Percentiles rank a stretch among this genome's conserved stretches.
These are phyloP conservation scores for Apis laboriosa DNA, from an alignment of 1,140 invertebrate genomes.

Conservation along the genomic window DNA sequence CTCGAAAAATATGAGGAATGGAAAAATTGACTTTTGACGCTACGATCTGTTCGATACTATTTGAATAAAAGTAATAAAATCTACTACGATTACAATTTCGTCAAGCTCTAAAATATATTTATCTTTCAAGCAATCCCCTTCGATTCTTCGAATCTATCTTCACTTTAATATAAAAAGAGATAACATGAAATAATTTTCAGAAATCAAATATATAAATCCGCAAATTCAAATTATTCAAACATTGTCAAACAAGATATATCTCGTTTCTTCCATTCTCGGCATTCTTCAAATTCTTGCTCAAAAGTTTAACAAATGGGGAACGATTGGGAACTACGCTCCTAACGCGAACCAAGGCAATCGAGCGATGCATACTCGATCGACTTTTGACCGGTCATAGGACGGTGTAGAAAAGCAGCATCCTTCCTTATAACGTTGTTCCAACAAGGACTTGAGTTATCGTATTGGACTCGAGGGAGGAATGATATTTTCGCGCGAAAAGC, in stretches of 20 bases:
- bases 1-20: too few relatives aligned
- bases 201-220: too few relatives aligned
- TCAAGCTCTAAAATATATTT: too few relatives aligned
- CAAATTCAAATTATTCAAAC: background rate
- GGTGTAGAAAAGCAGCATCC: background rate
- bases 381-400: background rate
- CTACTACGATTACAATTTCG: too few relatives aligned
- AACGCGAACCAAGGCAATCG: background rate
- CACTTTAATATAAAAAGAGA: too few relatives aligned
- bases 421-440: constrained; percentile 30
- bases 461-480: constrained; percentile 63
- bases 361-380: constrained; percentile 14
- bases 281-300: background rate
- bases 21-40: too few relatives aligned
- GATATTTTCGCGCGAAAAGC: constrained; percentile 63
- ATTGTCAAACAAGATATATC: background rate
- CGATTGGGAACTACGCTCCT: background rate
- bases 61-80: too few relatives aligned
- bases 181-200: too few relatives aligned
- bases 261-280: background rate
- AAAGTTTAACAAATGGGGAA: too few relatives aligned
- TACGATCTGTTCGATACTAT: too few relatives aligned
- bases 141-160: too few relatives aligned
- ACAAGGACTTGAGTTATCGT: constrained; percentile 58
- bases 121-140: too few relatives aligned